Percentiles rank a stretch among this genome's conserved stretches.
Conservation (phyloP, 64 coral and sea anemone genomes). For the Dendrophyllia cribrosa region DNA sequence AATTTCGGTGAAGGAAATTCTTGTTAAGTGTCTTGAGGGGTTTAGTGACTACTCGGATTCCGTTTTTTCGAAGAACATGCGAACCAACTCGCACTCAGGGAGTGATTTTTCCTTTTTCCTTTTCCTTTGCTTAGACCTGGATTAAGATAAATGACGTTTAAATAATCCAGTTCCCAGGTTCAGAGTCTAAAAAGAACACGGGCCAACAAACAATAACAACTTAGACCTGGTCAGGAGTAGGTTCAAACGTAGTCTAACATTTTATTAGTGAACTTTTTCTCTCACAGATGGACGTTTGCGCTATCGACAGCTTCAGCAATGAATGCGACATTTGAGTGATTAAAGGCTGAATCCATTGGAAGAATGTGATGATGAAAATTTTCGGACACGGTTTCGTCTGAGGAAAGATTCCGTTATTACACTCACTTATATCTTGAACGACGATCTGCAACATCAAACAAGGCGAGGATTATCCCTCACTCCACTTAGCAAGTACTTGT, state of each 20-base stretch:
- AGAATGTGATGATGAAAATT: constrained; percentile 3
- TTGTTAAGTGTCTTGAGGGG: no score
- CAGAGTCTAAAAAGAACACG: no score
- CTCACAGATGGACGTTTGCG: not conserved
- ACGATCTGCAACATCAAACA: not conserved
- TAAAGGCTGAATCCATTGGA: constrained; percentile 3
- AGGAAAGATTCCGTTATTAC: not conserved
- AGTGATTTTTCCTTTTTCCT: no score
- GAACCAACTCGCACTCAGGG: no score
- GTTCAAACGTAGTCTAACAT: no score
- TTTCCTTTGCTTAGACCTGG: no score
- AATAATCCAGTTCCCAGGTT: no score
- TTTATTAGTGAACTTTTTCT: not conserved
- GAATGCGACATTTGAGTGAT: constrained; percentile 2
- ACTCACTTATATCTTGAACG: not conserved
- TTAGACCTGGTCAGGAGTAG: constrained; percentile 13
- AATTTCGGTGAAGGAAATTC: no score
- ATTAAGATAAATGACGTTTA: no score
- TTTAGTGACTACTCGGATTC: no score
- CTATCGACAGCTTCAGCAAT: not conserved
- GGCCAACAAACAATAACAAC: constrained; percentile 10
- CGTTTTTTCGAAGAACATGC: no score
- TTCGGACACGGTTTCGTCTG: not conserved
- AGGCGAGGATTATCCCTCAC: not conserved
- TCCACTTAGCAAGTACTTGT: not conserved